These are phyloP conservation scores for Falco columbarius DNA, from an alignment of 2,797 vertebrate genomes.

Conservation along the genomic window DNA sequence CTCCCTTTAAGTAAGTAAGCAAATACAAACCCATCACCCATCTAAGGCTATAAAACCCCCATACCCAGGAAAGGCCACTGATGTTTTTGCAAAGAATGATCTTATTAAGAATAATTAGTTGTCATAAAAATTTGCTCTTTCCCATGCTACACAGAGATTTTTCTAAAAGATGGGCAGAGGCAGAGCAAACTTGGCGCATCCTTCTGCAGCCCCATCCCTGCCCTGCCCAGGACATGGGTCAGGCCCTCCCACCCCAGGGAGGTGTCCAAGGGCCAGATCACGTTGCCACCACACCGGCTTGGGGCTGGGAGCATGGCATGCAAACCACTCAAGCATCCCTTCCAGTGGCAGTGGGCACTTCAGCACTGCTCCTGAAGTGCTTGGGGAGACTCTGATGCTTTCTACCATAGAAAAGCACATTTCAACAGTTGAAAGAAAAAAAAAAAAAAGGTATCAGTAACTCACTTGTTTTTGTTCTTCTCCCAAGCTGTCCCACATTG, in stretches of 20 bases:
- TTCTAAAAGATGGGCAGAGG: not conserved
- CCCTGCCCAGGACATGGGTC: fast-evolving
- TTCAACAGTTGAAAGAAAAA: not conserved
- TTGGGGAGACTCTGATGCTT: not conserved
- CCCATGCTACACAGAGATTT: not conserved
- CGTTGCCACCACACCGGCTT: fast-evolving
- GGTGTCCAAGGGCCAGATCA: not conserved
- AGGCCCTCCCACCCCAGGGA: not conserved
- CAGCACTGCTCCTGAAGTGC: not conserved
- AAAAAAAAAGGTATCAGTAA: not conserved
- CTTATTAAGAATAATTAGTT: not conserved
- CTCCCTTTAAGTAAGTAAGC: slow-evolving; percentile 7
- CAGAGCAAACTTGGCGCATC: not conserved
- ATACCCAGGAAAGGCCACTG: not conserved
- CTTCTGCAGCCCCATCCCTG: not conserved
- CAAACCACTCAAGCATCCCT: not conserved
- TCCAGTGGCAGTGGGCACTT: not conserved
- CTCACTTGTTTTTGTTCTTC: slow-evolving; percentile 97
- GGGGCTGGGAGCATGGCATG: fast-evolving
- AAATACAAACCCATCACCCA: not conserved
- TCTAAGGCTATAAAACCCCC: not conserved
- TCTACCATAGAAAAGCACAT: not conserved
- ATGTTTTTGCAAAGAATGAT: not conserved
- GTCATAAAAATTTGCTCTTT: not conserved
- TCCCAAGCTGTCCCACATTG: slow-evolving; percentile 98